These are phyloP conservation scores for Drosophila neocordata DNA, from an alignment of 1,140 invertebrate genomes.

Conservation along the genomic window DNA sequence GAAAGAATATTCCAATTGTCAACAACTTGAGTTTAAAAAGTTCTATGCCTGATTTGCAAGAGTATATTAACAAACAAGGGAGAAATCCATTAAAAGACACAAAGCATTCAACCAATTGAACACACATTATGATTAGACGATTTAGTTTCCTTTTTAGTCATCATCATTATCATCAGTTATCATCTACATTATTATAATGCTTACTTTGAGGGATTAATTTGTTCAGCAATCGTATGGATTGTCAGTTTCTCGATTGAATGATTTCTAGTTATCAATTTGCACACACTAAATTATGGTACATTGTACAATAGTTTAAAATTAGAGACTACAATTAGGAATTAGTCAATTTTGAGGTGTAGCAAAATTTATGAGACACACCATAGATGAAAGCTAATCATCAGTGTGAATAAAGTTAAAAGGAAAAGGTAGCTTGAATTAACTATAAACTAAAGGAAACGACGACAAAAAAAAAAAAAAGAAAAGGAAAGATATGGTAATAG, in stretches of 20 bases:
- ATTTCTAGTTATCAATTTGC: constrained; percentile 6
- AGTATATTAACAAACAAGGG: not conserved
- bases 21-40: not conserved
- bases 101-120: constrained; percentile 2
- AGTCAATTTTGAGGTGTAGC: constrained; percentile 75
- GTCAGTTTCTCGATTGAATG: constrained; percentile 9
- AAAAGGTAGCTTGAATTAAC: not conserved
- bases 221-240: not conserved
- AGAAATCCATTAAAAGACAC: not conserved
- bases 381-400: not conserved
- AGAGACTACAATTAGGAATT: constrained; percentile 73
- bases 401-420: not conserved
- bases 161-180: not conserved
- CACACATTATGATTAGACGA: not conserved
- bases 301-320: constrained; percentile 54
- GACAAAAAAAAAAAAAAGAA: not conserved
- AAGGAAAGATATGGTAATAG: constrained; percentile 1
- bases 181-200: not conserved
- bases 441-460: constrained; percentile 2
- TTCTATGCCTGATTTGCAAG: not conserved
- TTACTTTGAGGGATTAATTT: constrained; percentile 21
- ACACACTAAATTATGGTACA: constrained; percentile 46
- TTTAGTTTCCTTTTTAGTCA: not conserved
- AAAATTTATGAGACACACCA: constrained; percentile 30
- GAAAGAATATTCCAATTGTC: not conserved